These are phyloP conservation scores for Arvicanthis niloticus DNA, from an alignment of 2,113 vertebrate genomes.

Conservation along the genomic window DNA sequence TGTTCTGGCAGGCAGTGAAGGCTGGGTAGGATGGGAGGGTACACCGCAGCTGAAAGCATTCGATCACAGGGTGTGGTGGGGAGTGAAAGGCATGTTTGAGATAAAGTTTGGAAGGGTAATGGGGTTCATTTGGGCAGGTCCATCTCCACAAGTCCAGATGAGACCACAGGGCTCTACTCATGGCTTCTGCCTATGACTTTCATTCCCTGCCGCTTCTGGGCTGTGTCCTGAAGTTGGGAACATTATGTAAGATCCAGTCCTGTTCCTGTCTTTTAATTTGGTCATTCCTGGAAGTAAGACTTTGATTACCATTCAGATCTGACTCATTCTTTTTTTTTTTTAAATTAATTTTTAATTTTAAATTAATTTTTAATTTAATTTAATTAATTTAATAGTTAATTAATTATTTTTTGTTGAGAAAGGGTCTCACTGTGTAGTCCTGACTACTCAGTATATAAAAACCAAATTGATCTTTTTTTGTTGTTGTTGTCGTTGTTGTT, in stretches of 20 bases:
- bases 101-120: not conserved
- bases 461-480: not conserved
- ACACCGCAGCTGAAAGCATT: not conserved
- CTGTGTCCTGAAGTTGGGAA: conserved; percentile 3
- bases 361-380: no score
- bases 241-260: not conserved
- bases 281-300: conserved; percentile 25
- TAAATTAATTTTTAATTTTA: no score
- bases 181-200: not conserved
- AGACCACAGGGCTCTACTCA: not conserved
- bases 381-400: no score
- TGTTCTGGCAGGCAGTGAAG: not conserved
- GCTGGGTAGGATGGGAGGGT: no score
- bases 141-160: not conserved
- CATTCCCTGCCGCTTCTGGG: not conserved
- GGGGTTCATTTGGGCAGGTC: not conserved
- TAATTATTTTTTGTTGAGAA: not conserved
- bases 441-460: not conserved
- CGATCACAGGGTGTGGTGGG: not conserved
- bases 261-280: conserved; percentile 62
- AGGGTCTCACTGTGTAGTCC: not conserved
- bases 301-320: conserved; percentile 53
- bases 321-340: conserved; percentile 49
- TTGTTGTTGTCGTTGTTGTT: no score
- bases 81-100: not conserved